A percentile compares a stretch with the other conserved stretches of the same genome.
These are phyloP conservation scores for Molossus alvarezi DNA, from an alignment of 2,797 vertebrate species.

Conservation along the genomic window DNA sequence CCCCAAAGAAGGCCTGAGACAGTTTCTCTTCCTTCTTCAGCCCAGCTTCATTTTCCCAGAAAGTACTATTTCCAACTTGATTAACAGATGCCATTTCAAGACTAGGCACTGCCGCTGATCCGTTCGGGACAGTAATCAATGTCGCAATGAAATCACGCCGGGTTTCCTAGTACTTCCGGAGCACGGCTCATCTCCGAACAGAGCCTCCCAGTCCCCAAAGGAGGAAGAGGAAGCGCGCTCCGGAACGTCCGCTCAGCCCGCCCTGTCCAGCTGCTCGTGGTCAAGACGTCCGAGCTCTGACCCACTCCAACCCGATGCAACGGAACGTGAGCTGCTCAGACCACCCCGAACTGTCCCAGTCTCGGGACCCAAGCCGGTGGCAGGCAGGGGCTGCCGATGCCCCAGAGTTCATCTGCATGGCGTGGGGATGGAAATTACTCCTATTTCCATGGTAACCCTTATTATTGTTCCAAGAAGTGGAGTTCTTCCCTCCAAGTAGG, in stretches of 20 bases:
- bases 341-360: rapidly evolving
- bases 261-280: neutral
- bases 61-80: neutral
- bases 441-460: constrained; percentile 35
- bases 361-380: neutral
- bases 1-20: neutral
- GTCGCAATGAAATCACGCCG: constrained; percentile 66
- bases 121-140: neutral
- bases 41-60: neutral
- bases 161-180: constrained; percentile 22
- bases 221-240: constrained; percentile 11
- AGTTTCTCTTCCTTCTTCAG: neutral
- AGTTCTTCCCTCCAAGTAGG: neutral
- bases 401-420: neutral
- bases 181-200: neutral
- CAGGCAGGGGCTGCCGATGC: neutral
- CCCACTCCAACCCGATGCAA: neutral
- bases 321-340: neutral
- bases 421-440: neutral
- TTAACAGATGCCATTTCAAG: constrained; percentile 47
- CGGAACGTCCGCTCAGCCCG: neutral
- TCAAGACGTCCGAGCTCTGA: constrained; percentile 26
- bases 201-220: constrained; percentile 36
- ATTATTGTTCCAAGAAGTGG: constrained; percentile 41
- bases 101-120: neutral